Base-by-base conservation (phyloP, 2,888 invertebrate genomes). In the Tetragonisca angustula region DNA sequence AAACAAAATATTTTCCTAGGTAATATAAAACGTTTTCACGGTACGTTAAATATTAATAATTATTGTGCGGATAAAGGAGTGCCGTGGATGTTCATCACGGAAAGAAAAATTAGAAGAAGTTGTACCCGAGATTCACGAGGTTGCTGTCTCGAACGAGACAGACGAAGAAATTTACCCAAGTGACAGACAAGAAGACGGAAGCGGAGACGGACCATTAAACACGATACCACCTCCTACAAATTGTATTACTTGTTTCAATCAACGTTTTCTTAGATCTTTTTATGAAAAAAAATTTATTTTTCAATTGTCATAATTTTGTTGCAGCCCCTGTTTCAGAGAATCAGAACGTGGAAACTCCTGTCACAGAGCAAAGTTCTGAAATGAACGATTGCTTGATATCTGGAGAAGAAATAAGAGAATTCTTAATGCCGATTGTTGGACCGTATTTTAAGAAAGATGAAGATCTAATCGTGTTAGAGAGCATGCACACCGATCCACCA, bases 381-480 rank as follows among this genome's bases (percentile, higher is more conserved):
- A 79, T 32, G 3, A 27, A 52, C 2, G 71, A 81, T 21, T 64
- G 36, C 11, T 4, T 1, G 9, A 65, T 67, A 15, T 24, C 61
- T 6, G n/a, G 9, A 9, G 15, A 77, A 15, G 81, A 87, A 72
- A 79, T 91, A 21, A 87, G 81, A 61, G 67, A 85, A 17, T 74
- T 88, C 24, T 80, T 92, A 24, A 19, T 77, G 32, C 73, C 76
- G 6, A 78, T 88, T 6, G 59, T 87, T 3, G 81, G 79, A 4
- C 61, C 43, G 27, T 85, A 81, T 52, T 80, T 78, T 9, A 21
- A 64, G 1, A 82, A 88, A 27, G 88, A 90, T 32, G 68, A 74
- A 1, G 90, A 91, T n/a, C 70, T 87, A 17, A 62, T 72, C 2
- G 83, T 82, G 50, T 52, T 89, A n/a, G 77, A 89, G 24, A 72